Percentiles rank a stretch among this genome's conserved stretches.
Conservation (phyloP, 1,140 invertebrate genomes). For the Magallana gigas region DNA sequence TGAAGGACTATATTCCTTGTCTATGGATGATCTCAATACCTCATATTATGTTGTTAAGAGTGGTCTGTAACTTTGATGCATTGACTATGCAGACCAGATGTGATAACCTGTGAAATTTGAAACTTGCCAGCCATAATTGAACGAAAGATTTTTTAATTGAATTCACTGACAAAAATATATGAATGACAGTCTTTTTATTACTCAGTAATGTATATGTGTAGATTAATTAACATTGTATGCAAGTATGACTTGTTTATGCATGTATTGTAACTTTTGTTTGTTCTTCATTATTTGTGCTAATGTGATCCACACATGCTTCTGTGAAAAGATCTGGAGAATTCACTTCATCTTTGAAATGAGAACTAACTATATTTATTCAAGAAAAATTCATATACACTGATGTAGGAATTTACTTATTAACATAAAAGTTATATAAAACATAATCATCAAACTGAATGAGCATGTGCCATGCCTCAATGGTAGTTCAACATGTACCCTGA, state of each 20-base stretch:
- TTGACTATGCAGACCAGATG: not conserved
- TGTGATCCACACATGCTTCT: not conserved
- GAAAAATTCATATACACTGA: not conserved
- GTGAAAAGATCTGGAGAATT: not conserved
- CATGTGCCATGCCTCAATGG: not conserved
- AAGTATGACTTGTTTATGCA: not conserved
- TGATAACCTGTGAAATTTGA: slow-evolving; percentile 2
- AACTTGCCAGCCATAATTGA: not conserved
- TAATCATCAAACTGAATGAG: not conserved
- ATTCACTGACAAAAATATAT: not conserved
- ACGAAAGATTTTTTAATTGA: not conserved
- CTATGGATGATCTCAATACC: slow-evolving; percentile 57
- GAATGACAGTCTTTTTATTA: not conserved
- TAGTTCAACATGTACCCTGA: not conserved
- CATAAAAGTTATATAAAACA: not conserved
- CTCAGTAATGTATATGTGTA: slow-evolving; percentile 4
- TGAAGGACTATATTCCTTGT: slow-evolving; percentile 66
- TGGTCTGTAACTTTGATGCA: not conserved
- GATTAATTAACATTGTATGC: not conserved
- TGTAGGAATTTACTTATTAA: not conserved
- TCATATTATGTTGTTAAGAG: slow-evolving; percentile 48
- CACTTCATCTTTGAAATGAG: not conserved
- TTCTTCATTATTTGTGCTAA: not conserved
- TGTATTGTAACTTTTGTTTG: not conserved
- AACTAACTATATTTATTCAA: not conserved